A percentile compares a stretch with the other conserved stretches of the same genome.
Conservation (phyloP, 2,113 vertebrate genomes). For the Petrocephalus zakoni region DNA sequence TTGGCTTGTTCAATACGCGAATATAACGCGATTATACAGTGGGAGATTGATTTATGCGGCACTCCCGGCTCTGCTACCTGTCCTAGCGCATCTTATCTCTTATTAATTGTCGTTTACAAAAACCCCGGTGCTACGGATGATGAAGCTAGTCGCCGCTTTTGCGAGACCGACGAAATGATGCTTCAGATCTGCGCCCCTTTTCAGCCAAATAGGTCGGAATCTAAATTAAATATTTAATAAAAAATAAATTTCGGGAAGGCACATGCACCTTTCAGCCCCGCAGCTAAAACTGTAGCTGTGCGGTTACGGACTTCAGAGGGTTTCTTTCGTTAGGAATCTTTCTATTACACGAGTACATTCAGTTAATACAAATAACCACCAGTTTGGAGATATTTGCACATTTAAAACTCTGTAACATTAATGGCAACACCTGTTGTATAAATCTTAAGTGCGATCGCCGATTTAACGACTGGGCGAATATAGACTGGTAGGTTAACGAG, state of each 20-base stretch:
- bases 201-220: not conserved
- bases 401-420: not conserved
- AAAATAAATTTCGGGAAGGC: not conserved
- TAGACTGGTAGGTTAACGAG: not conserved
- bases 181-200: not conserved
- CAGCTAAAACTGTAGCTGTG: not conserved
- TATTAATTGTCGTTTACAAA: not conserved
- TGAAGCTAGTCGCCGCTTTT: not conserved
- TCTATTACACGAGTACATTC: not conserved
- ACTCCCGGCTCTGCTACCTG: not conserved
- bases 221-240: not conserved
- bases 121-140: not conserved
- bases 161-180: not conserved
- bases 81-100: not conserved
- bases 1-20: not conserved
- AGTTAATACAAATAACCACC: not conserved
- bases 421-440: conserved; percentile 21
- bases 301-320: not conserved
- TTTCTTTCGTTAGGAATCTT: not conserved
- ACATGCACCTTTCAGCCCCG: not conserved
- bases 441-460: not conserved
- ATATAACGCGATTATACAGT: not conserved
- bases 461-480: not conserved
- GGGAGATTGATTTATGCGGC: not conserved
- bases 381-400: not conserved